These are phyloP conservation scores for Hirtodrosophila confusa DNA, from an alignment of 2,888 invertebrate species.

Conservation along the genomic window DNA sequence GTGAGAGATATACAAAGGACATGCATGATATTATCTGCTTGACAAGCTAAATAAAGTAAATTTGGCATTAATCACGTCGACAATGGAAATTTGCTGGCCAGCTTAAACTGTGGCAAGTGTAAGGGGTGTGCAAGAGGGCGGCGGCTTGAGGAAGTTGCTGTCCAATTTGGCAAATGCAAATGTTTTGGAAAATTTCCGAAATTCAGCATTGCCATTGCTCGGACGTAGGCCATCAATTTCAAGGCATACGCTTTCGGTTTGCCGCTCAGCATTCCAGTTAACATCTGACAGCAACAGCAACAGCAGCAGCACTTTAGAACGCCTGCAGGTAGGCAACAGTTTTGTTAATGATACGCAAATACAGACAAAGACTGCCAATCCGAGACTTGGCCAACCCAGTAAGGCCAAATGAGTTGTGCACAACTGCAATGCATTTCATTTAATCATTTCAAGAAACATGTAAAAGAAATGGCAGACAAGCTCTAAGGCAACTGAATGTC, in stretches of 20 bases:
- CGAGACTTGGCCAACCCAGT: background rate
- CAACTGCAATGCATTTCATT: conserved; percentile 41
- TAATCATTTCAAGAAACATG: conserved; percentile 38
- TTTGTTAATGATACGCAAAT: conserved; percentile 64
- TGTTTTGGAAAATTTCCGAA: conserved; percentile 41
- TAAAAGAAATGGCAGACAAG: conserved; percentile 39
- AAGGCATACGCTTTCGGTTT: conserved; percentile 25
- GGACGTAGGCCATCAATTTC: conserved; percentile 38
- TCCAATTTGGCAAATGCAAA: conserved; percentile 43
- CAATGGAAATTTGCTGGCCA: conserved; percentile 39
- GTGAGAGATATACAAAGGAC: background rate
- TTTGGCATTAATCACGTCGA: conserved; percentile 52
- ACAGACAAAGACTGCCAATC: conserved; percentile 3
- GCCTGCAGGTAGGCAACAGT: conserved; percentile 53
- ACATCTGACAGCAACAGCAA: conserved; percentile 21
- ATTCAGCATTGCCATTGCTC: conserved; percentile 10
- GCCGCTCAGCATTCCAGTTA: conserved; percentile 20
- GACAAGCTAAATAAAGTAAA: conserved; percentile 33
- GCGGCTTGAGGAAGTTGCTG: conserved; percentile 1
- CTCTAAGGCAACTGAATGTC: conserved; percentile 12
- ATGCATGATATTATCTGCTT: conserved; percentile 10
- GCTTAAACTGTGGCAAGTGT: conserved; percentile 4
- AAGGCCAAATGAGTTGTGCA: conserved; percentile 29
- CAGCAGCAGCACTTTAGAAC: conserved; percentile 5
- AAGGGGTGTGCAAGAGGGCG: no score